A percentile compares a stretch with the other conserved stretches of the same genome.
These are phyloP conservation scores for Maniola hyperantus DNA, from an alignment of 2,888 invertebrate genomes.

Conservation along the genomic window DNA sequence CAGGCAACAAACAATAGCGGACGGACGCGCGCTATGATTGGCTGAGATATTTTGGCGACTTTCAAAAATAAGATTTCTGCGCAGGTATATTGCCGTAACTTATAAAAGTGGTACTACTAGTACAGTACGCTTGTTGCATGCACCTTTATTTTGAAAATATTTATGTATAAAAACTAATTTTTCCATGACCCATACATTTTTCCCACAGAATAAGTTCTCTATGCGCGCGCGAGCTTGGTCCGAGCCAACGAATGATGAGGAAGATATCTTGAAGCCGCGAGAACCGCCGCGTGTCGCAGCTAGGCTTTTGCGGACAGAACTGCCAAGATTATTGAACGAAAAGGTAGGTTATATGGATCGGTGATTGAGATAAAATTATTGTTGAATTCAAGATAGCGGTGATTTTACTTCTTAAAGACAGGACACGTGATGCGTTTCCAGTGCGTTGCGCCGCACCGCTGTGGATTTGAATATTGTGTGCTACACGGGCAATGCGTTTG, in stretches of 20 bases:
- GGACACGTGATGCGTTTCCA: too few relatives aligned
- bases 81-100: too few relatives aligned
- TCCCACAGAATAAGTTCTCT: conserved; percentile 88
- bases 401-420: not conserved
- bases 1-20: too few relatives aligned
- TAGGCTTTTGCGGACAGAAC: conserved; percentile 58
- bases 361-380: not conserved
- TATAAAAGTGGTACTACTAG: too few relatives aligned
- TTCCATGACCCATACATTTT: not conserved
- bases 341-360: conserved; percentile 49
- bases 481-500: too few relatives aligned
- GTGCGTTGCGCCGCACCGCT: too few relatives aligned
- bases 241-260: conserved; percentile 80
- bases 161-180: not conserved
- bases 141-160: not conserved
- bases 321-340: conserved; percentile 58
- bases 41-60: too few relatives aligned
- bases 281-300: conserved; percentile 61
- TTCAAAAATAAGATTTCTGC: too few relatives aligned
- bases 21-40: too few relatives aligned
- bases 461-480: too few relatives aligned
- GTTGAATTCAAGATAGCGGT: too few relatives aligned
- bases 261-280: conserved; percentile 51
- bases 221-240: conserved; percentile 92
- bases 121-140: not conserved